Evolutionary conservation across 2,797 vertebrate species (phyloP), one percentile per base, ranked within the genome.

Genomic region (Bothrops alternatus): DNA sequence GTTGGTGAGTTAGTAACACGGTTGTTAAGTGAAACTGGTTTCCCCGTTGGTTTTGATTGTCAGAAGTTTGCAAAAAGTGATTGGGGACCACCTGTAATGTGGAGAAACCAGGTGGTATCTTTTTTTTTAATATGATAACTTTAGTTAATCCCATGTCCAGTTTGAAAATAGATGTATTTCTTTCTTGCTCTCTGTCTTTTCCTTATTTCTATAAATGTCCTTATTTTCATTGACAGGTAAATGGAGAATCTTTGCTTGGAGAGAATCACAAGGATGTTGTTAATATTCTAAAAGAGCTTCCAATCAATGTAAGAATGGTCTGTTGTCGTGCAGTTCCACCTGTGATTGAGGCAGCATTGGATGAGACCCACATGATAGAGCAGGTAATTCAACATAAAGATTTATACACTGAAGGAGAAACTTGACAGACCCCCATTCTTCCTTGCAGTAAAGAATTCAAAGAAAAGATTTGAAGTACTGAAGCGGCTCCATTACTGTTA

Each of bases 221-320:
- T 91, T 3, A 90, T 10, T 93, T 94, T 28, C 95, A 91, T 85
- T 91, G 93, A 63, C 92, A 99, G 99, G 99, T 99, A 92, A 99
- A 99, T 95, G 98, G 98, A 37, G 98, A 98, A 95, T 98, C 98
- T 93, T 97, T 99, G n/a, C 98, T 99, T 95, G 99, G 99, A 58
- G 98, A 99, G 97, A 98, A 97, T 92, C 99, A 99, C 95, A 99
- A 99, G 95, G 99, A 99, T 96, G 99, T 99, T 10, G 98, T 99
- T 58, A 98, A 96, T 94, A 99, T 99, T 96, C 97, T 99, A 95
- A 99, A 99, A 97, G 99, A 99, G 91, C 97, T 99, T 86, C 99
- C 99, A 0, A 90, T 99, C 91, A 97, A 96, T 47, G 99, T 99
- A 37, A 98, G 97, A 93, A 98, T 99, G 98, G 98, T 98, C 0